Percentiles rank a stretch among this genome's conserved stretches.
These are phyloP conservation scores for Actinopyga echinites DNA, from an alignment of 53 echinoderm and acorn worm genomes.

Conservation along the genomic window DNA sequence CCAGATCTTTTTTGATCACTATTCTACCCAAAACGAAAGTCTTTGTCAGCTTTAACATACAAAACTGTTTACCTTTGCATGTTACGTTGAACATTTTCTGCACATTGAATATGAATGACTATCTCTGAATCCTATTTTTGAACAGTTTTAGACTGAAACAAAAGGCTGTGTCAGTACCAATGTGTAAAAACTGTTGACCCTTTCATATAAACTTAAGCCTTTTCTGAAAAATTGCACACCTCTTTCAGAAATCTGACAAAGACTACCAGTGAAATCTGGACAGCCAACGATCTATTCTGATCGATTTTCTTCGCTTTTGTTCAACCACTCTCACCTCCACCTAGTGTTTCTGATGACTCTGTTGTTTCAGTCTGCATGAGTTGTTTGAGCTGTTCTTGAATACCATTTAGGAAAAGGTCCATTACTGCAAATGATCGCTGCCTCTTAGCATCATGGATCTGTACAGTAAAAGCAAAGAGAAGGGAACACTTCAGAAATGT, in stretches of 20 bases:
- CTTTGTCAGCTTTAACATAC: no score
- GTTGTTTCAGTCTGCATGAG: slow-evolving; percentile 62
- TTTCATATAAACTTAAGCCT: neutral
- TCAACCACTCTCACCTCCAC: neutral
- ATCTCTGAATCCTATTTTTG: no score
- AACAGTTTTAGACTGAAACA: no score
- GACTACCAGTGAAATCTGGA: no score
- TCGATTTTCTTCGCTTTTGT: slow-evolving; percentile 25
- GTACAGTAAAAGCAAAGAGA: neutral
- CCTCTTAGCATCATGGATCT: slow-evolving; percentile 71
- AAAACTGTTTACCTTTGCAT: no score
- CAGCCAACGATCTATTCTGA: neutral
- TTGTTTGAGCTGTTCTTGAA: slow-evolving; percentile 82
- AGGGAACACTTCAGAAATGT: no score
- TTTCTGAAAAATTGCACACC: neutral
- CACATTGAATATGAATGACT: no score
- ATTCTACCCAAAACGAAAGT: no score
- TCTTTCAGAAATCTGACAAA: neutral
- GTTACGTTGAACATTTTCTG: no score
- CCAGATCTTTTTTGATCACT: no score
- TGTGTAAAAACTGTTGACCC: neutral
- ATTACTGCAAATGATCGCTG: slow-evolving; percentile 85
- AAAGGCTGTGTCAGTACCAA: no score
- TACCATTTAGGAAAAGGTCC: slow-evolving; percentile 88
- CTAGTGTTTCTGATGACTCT: slow-evolving; percentile 12